phyloP scores from a whole-genome alignment of 2,888 invertebrate genomes.

The Nomada flava region DNA sequence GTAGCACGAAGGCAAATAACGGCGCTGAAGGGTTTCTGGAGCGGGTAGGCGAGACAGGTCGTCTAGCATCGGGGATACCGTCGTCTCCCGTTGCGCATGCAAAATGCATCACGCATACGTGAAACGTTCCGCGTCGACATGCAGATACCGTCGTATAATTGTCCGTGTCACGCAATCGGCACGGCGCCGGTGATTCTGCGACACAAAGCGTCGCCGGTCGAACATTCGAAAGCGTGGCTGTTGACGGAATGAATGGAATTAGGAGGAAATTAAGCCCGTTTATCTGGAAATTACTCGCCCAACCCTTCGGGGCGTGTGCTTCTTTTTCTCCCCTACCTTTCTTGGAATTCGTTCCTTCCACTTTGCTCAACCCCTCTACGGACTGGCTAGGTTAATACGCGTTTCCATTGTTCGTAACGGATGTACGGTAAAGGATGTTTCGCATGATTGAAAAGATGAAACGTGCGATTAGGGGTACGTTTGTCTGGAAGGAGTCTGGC shows the following conservation, averaged over 20 bases:
- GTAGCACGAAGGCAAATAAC: constrained; percentile 27
- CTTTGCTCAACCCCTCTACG: neutral
- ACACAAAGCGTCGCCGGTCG: constrained; percentile 34
- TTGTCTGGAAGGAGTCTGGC: neutral
- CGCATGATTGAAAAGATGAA: neutral
- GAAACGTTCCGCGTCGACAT: constrained; percentile 68
- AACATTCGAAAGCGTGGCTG: constrained; percentile 9
- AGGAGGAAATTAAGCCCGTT: constrained; percentile 27
- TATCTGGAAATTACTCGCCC: constrained; percentile 26
- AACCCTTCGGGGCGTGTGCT: too few relatives aligned
- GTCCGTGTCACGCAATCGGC: constrained; percentile 74
- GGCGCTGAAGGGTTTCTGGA: constrained; percentile 41
- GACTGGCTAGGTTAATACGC: neutral
- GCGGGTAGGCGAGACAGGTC: constrained; percentile 28
- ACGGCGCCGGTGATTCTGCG: constrained; percentile 44
- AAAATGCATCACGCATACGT: constrained; percentile 52
- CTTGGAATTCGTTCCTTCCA: neutral
- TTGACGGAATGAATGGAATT: constrained; percentile 40
- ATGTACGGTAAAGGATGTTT: neutral
- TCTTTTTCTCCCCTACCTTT: neutral
- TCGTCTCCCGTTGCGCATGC: constrained; percentile 41
- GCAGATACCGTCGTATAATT: constrained; percentile 72
- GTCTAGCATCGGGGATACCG: constrained; percentile 34
- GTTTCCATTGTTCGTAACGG: neutral
- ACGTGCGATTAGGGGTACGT: neutral